Base-by-base conservation (phyloP, 2,888 invertebrate genomes). In the Magallana nippona region DNA sequence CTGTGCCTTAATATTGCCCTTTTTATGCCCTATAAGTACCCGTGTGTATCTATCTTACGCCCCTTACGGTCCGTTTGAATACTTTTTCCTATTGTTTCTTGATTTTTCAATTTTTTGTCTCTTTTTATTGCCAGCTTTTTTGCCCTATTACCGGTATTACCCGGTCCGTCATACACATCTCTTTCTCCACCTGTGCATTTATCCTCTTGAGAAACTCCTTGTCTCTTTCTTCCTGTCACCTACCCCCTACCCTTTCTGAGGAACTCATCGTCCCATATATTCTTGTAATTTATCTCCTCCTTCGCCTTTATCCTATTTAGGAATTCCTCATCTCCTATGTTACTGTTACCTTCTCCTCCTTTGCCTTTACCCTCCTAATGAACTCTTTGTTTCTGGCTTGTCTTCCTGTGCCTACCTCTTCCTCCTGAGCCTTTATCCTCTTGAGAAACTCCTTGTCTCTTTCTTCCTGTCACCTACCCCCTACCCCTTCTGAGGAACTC, bases 371-470 rank as follows among this genome's bases (percentile, higher is more conserved):
- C n/a, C n/a, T n/a, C n/a, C n/a, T n/a, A n/a, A n/a, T n/a, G n/a
- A n/a, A n/a, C n/a, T n/a, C n/a, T n/a, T n/a, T n/a, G n/a, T n/a
- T n/a, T n/a, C n/a, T n/a, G n/a, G n/a, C n/a, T n/a, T n/a, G n/a
- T n/a, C n/a, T n/a, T n/a, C n/a, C n/a, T n/a, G n/a, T n/a, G n/a
- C n/a, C n/a, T 27, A 27, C 27, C 27, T 2, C 27, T 2, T 27
- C 27, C 27, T 2, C 27, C 27, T 27, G 27, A 1, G 27, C 27
- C 27, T 27, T 81, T 13, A 89, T 81, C 27, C 88, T 82, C 81
- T 88, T 88, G 78, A 86, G 86, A n/a, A 89, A 62, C 32, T 82
- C 62, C 63, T 89, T 88, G 27, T 89, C 87, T 19, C 87, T 84
- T 19, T 85, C 78, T 77, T 83, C n/a, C 89, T 79, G 27, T 88